phyloP scores from a whole-genome alignment of 2,797 vertebrate genomes.

The Masticophis lateralis region DNA sequence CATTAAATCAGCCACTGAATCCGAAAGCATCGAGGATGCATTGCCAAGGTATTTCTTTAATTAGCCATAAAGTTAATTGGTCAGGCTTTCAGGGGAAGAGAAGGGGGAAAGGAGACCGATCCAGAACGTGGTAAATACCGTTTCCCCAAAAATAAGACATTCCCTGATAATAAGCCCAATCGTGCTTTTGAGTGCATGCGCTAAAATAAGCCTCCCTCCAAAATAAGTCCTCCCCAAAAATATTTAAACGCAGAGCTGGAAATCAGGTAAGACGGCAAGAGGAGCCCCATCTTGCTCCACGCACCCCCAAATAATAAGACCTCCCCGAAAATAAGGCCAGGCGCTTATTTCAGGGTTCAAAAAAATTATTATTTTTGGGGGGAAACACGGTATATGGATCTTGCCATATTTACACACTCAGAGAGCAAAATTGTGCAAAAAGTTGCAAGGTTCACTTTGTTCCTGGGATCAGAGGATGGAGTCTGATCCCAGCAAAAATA shows the following conservation, averaged over 20 bases:
- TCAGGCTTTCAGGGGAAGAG: conserved; percentile 43
- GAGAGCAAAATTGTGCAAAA: background rate
- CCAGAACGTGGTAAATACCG: conserved; percentile 15
- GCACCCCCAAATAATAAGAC: no score
- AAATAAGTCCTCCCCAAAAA: no score
- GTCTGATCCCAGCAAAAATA: background rate
- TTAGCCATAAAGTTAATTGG: conserved; percentile 55
- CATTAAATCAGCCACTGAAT: conserved; percentile 8
- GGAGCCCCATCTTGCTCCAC: no score
- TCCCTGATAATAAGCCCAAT: no score
- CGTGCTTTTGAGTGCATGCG: no score
- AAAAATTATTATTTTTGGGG: no score
- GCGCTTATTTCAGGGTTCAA: no score
- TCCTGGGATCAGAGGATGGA: background rate
- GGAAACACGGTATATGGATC: conserved; percentile 20
- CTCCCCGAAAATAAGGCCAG: no score
- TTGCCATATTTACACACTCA: conserved; percentile 13
- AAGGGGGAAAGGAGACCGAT: background rate
- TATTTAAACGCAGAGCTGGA: no score
- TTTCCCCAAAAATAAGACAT: no score
- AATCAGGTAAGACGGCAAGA: no score
- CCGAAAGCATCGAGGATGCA: conserved; percentile 8
- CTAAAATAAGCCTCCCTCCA: no score
- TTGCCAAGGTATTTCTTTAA: conserved; percentile 44
- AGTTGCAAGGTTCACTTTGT: background rate